Conservation (phyloP, 2,888 invertebrate species). For the Euproctis similis region DNA sequence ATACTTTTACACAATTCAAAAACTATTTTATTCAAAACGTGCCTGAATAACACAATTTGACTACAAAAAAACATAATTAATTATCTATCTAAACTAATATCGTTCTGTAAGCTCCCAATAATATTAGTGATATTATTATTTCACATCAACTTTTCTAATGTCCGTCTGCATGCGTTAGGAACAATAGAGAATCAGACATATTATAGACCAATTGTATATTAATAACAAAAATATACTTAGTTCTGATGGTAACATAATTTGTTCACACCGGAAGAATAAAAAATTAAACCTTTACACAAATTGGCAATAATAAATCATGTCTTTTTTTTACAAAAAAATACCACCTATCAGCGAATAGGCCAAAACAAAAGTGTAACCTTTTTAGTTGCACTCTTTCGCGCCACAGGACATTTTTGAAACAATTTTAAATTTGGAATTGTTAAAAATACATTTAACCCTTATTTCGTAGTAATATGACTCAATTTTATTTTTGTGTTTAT, state of each 20-base stretch:
- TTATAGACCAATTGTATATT: too few species aligned
- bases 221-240: background rate
- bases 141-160: too few species aligned
- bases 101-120: too few species aligned
- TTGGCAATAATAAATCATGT: conserved; percentile 39
- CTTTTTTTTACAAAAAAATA: conserved; percentile 23
- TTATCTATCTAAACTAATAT: too few species aligned
- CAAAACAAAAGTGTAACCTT: conserved; percentile 37
- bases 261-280: conserved; percentile 35
- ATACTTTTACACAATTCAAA: too few species aligned
- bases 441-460: background rate
- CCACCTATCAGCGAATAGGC: conserved; percentile 35
- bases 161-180: too few species aligned
- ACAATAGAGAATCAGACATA: too few species aligned
- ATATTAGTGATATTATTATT: too few species aligned
- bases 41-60: too few species aligned
- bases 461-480: background rate
- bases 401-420: conserved; percentile 27
- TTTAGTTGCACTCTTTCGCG: conserved; percentile 32
- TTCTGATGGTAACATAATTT: conserved; percentile 1
- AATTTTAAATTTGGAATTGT: background rate
- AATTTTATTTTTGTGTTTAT: background rate
- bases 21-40: too few species aligned
- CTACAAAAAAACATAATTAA: too few species aligned
- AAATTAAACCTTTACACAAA: conserved; percentile 15